A percentile compares a stretch with the other conserved stretches of the same genome.
Conservation (phyloP, 2,797 vertebrate species). For the Lophotriccus pileatus region DNA sequence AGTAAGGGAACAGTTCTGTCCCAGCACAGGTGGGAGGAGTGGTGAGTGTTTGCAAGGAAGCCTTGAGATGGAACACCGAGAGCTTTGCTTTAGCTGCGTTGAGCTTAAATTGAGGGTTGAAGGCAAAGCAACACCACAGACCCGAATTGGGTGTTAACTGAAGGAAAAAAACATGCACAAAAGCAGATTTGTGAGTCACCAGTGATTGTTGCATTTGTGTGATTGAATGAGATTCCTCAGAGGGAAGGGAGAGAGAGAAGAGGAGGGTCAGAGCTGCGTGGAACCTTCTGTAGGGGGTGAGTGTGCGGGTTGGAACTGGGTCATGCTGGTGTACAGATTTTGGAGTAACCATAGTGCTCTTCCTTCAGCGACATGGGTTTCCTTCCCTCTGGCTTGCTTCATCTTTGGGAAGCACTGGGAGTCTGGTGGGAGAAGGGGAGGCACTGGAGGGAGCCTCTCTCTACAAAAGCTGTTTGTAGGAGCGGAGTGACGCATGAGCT, state of each 20-base stretch:
- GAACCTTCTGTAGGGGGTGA: background rate
- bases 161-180: background rate
- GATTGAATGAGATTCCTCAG: background rate
- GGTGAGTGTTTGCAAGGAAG: background rate
- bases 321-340: background rate
- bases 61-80: background rate
- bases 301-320: background rate
- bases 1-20: background rate
- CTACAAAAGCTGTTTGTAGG: constrained; percentile 24
- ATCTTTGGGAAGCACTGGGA: background rate
- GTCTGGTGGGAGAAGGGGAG: constrained; percentile 3
- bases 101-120: background rate
- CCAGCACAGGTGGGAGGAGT: background rate
- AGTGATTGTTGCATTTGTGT: background rate
- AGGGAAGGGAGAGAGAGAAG: background rate
- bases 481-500: background rate
- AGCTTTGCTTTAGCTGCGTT: background rate
- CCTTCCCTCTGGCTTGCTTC: background rate
- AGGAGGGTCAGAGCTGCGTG: background rate
- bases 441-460: background rate
- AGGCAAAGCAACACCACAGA: background rate
- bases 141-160: background rate
- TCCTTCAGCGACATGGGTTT: background rate
- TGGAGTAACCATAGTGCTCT: background rate
- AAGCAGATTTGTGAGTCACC: constrained; percentile 26